These are phyloP conservation scores for Gopherus evgoodei DNA, from an alignment of 2,113 vertebrate species.

Conservation along the genomic window DNA sequence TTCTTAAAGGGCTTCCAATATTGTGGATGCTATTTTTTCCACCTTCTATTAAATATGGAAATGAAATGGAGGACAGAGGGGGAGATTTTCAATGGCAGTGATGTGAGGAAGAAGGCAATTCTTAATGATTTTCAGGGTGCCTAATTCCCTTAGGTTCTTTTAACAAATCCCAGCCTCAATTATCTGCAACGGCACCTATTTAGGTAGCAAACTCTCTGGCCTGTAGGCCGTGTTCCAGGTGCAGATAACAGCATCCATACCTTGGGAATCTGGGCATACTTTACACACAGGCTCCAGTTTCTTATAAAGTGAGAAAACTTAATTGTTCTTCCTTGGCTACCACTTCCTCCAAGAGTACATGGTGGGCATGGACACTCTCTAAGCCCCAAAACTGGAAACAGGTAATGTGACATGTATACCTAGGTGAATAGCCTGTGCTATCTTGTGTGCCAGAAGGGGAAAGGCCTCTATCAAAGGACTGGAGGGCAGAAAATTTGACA, in stretches of 20 bases:
- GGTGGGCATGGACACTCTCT: background rate
- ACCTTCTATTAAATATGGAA: background rate
- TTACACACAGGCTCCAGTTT: background rate
- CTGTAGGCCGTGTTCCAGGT: rapidly evolving
- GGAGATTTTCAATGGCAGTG: background rate
- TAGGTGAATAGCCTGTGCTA: background rate
- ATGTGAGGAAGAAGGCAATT: background rate
- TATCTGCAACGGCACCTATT: background rate
- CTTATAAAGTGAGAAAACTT: background rate
- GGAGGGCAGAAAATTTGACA: background rate
- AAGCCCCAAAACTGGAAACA: rapidly evolving
- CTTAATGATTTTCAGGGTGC: background rate
- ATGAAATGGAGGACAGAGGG: background rate
- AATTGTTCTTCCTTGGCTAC: background rate
- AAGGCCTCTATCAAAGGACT: background rate
- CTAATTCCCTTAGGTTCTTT: background rate
- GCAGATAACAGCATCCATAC: background rate
- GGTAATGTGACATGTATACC: background rate
- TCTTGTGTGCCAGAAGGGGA: background rate
- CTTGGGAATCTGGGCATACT: background rate
- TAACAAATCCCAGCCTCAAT: background rate
- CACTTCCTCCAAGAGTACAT: rapidly evolving
- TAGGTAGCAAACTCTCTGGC: background rate
- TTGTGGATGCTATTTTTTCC: background rate
- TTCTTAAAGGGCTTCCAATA: background rate